Evolutionary conservation across 2,113 vertebrate genomes (phyloP).

Genomic region (Myiagra hebetior): DNA sequence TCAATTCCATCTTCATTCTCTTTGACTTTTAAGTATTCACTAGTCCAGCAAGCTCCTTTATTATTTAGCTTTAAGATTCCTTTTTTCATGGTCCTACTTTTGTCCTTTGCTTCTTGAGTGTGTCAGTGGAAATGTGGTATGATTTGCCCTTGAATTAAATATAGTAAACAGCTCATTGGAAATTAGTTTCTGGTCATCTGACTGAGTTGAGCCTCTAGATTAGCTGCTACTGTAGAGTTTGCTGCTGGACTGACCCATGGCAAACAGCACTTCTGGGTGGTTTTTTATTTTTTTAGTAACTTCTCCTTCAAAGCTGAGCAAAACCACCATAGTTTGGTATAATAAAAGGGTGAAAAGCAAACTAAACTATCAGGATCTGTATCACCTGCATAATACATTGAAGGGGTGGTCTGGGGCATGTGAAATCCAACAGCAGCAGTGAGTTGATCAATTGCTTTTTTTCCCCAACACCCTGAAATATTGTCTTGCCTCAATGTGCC

Average conservation of each 20-base stretch:
- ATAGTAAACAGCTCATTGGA: background rate
- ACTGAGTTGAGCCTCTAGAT: background rate
- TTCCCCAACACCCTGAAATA: background rate
- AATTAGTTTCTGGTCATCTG: background rate
- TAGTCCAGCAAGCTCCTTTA: background rate
- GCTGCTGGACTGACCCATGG: background rate
- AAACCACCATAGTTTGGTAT: background rate
- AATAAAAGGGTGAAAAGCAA: background rate
- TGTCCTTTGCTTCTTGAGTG: background rate
- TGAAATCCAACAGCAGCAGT: background rate
- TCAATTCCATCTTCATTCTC: background rate
- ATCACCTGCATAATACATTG: background rate
- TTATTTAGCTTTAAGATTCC: background rate
- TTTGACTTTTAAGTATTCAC: background rate
- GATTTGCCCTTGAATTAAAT: background rate
- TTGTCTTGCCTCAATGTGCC: background rate
- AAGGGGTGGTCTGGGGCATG: background rate
- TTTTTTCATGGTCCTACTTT: background rate
- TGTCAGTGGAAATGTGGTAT: background rate
- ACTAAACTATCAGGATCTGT: background rate
- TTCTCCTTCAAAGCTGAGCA: background rate
- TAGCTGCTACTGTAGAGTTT: background rate
- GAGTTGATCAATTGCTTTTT: background rate
- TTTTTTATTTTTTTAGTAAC: too few relatives aligned
- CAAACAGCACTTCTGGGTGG: background rate